Conservation (phyloP, 2,888 invertebrate genomes). For the Silvanus unidentatus region DNA sequence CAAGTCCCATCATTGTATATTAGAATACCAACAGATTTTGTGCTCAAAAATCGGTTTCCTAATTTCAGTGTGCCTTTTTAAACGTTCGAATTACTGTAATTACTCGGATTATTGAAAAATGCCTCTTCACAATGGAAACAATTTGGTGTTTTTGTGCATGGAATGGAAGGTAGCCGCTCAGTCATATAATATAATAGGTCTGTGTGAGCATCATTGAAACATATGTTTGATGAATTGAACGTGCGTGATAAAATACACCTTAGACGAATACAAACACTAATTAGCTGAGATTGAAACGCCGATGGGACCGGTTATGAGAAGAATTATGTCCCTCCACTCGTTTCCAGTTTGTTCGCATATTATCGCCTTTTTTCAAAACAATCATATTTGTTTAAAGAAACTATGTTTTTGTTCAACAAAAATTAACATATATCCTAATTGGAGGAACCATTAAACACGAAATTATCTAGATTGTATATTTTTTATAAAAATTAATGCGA, state of each 20-base stretch:
- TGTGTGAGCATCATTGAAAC: slow-evolving; percentile 7
- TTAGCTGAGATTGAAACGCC: slow-evolving; percentile 17
- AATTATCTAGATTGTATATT: no score
- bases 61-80: no score
- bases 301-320: slow-evolving; percentile 15
- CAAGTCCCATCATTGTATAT: no score
- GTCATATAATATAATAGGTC: slow-evolving; percentile 14
- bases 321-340: slow-evolving; percentile 7
- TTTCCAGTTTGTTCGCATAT: neutral
- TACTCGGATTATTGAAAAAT: no score
- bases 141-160: slow-evolving; percentile 6
- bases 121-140: slow-evolving; percentile 8
- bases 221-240: slow-evolving; percentile 19
- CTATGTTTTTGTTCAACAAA: neutral
- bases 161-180: slow-evolving; percentile 6
- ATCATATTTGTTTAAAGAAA: no score
- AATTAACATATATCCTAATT: neutral
- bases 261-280: slow-evolving; percentile 26
- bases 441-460: no score
- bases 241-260: slow-evolving; percentile 15
- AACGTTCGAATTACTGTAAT: no score
- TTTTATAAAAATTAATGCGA: no score
- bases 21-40: no score
- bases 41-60: no score
- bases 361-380: no score